Percentiles rank a stretch among this genome's conserved stretches.
These are phyloP conservation scores for Tragelaphus buxtoni DNA, from an alignment of 2,113 vertebrate genomes.

Conservation along the genomic window DNA sequence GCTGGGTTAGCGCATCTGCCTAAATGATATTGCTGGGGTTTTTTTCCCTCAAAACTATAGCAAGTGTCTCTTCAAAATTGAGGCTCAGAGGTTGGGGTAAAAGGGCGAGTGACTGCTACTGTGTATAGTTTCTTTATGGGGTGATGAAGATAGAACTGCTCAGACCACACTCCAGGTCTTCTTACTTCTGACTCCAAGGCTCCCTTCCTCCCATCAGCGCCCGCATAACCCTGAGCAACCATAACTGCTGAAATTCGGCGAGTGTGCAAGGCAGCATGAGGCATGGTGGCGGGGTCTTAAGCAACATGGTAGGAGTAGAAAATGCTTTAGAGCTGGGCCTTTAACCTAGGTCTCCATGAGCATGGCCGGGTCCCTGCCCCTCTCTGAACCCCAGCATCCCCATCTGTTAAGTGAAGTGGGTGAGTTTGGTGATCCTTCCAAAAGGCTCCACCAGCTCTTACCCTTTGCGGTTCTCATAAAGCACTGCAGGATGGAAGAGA, in stretches of 20 bases:
- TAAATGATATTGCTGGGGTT: background rate
- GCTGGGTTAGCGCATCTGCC: background rate
- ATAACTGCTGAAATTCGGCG: background rate
- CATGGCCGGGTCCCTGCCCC: background rate
- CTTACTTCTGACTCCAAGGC: background rate
- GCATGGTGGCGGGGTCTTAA: background rate
- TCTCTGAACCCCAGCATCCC: background rate
- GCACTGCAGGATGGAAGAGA: background rate
- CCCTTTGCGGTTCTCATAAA: conserved; percentile 28
- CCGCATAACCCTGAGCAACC: background rate
- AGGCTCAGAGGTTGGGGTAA: background rate
- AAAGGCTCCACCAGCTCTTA: background rate
- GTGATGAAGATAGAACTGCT: background rate
- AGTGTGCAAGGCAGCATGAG: background rate
- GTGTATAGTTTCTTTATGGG: background rate
- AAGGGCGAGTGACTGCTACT: background rate
- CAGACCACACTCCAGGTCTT: background rate
- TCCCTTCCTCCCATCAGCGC: background rate
- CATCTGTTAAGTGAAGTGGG: background rate
- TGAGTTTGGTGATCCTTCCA: background rate
- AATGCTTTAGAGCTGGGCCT: background rate
- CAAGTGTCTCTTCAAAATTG: background rate
- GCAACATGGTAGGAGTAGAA: background rate
- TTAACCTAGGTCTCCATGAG: background rate
- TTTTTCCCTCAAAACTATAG: background rate